Evolutionary conservation across 2,113 vertebrate species (phyloP), one percentile per base, ranked within the genome.

Genomic region (Ginglymostoma cirratum): DNA sequence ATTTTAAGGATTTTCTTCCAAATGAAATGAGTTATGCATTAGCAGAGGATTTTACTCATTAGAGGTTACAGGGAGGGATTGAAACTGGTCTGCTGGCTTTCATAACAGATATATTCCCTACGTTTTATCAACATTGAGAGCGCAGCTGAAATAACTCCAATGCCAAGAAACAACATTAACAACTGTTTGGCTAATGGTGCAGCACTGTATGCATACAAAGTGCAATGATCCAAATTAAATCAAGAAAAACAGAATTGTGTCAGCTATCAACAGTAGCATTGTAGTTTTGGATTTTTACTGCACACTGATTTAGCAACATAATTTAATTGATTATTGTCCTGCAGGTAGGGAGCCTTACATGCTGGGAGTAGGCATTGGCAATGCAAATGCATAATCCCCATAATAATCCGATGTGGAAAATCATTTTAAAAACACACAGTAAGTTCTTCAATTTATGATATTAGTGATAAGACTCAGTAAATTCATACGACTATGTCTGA

Each of bases 1-100:
- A 95, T 30, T 95, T 72, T 69, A 48, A 76, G 67, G 24, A 95
- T 72, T 95, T 76, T 70, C 69, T 95, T 95, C 69, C 94, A 15
- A 95, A 72, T 76, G 5, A 72, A 95, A 72, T 95, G 67, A 52
- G 94, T 34, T 95, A 30, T 70, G 42, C 10, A 95, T 72, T 95
- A 52, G 67, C 94, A 95, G 69, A 95, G 38, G 67, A 95, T 95
- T 95, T 95, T 52, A 72, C 94, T 95, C 94, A 76, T 52, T 76
- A 34, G 12, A 72, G 38, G 66, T 48, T 48, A 48, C 42, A 48
- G 42, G 24, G 42, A 95, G 67, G 42, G 67, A 52, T 72, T 95
- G 23, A 95, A 95, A 23, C 67, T 72, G 19, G 14, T 95, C 69
- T 95, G 93, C 10, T 95, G 38, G 12, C 93, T 72, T 95, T 95